phyloP scores from a whole-genome alignment of 2,888 invertebrate genomes.

The Eilema depressum region DNA sequence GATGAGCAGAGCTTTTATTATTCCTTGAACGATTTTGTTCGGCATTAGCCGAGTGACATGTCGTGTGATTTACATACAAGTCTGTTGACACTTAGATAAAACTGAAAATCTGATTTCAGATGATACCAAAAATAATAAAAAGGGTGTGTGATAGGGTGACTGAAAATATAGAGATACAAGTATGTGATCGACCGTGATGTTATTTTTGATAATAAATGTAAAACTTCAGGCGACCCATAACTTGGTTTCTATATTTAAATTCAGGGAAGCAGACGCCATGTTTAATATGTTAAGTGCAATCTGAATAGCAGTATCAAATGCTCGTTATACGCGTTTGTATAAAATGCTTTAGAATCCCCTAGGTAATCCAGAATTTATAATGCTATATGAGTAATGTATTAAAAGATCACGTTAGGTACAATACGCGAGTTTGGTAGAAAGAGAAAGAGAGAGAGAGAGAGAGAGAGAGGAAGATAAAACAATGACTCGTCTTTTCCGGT shows the following conservation, averaged over 20 bases:
- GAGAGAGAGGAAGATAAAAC: not conserved
- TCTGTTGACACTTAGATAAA: too few species aligned
- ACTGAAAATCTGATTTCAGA: too few species aligned
- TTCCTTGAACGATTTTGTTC: too few species aligned
- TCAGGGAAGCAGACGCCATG: conserved; percentile 10
- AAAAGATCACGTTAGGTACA: too few species aligned
- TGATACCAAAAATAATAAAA: too few species aligned
- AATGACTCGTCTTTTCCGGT: not conserved
- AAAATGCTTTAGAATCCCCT: conserved; percentile 12
- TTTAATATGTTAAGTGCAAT: conserved; percentile 17
- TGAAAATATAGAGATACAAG: not conserved
- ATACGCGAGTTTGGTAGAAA: too few species aligned
- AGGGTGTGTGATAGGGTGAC: not conserved
- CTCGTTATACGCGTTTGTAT: conserved; percentile 24
- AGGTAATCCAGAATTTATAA: not conserved
- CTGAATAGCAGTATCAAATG: conserved; percentile 32
- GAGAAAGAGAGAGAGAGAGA: not conserved
- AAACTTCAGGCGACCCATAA: conserved; percentile 12
- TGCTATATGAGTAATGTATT: not conserved
- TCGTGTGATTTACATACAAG: too few species aligned
- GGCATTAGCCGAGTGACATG: too few species aligned
- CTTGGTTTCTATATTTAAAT: conserved; percentile 6
- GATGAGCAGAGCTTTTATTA: too few species aligned
- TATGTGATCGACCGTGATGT: not conserved
- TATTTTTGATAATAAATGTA: not conserved